A percentile compares a stretch with the other conserved stretches of the same genome.
These are phyloP conservation scores for Catalaphyllia jardinei DNA, from an alignment of 64 coral and sea anemone genomes.

Conservation along the genomic window DNA sequence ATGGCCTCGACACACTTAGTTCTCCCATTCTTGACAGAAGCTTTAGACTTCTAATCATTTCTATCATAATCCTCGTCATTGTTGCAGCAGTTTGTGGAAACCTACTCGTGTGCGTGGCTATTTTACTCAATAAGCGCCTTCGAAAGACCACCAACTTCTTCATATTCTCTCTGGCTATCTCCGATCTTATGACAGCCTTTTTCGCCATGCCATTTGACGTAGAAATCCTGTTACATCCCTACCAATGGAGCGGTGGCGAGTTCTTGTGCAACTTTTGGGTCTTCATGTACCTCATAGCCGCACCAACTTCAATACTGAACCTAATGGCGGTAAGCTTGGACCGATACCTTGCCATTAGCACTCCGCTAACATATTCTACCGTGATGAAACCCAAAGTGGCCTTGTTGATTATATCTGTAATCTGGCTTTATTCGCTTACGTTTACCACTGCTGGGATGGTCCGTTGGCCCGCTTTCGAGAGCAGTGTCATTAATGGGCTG, in stretches of 20 bases:
- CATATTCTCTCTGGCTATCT: constrained; percentile 83
- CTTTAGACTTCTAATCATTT: constrained; percentile 1
- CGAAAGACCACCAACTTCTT: constrained; percentile 78
- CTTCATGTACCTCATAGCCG: constrained; percentile 80
- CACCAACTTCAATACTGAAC: constrained; percentile 86
- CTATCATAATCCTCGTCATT: constrained; percentile 49
- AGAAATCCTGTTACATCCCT: constrained; percentile 13
- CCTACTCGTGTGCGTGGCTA: constrained; percentile 76
- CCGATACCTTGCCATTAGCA: constrained; percentile 73
- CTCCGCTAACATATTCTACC: constrained; percentile 48
- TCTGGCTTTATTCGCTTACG: constrained; percentile 73
- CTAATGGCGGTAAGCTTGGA: constrained; percentile 90
- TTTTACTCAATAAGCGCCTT: constrained; percentile 71
- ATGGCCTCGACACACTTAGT: neutral
- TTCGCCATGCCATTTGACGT: constrained; percentile 91
- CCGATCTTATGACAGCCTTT: constrained; percentile 74
- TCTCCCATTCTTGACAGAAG: neutral
- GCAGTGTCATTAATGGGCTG: neutral
- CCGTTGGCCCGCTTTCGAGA: constrained; percentile 58
- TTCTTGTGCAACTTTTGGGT: constrained; percentile 67
- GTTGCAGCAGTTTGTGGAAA: constrained; percentile 67
- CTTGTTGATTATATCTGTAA: constrained; percentile 34
- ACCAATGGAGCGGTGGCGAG: constrained; percentile 63
- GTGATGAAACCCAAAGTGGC: constrained; percentile 71
- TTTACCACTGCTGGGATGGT: constrained; percentile 75